Percentiles rank a stretch among this genome's conserved stretches.
phyloP scores from a whole-genome alignment of 2,113 vertebrate genomes.

The Gallinago undulata region DNA sequence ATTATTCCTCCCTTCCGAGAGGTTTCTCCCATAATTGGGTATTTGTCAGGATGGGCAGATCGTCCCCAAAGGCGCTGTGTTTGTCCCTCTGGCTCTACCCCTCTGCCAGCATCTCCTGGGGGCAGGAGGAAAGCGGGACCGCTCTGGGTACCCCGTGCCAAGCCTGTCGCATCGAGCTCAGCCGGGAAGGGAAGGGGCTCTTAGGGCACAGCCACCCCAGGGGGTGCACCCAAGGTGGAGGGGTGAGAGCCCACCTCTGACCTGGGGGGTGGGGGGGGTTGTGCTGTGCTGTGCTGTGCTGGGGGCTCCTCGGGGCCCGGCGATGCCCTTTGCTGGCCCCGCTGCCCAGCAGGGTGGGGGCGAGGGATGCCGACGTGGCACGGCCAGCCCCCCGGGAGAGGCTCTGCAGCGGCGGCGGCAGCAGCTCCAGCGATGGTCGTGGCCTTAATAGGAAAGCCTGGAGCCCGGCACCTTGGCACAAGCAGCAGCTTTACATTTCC shows the following conservation, averaged over 20 bases:
- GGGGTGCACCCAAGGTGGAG: not conserved
- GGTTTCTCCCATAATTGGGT: slow-evolving; percentile 42
- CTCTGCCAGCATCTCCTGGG: not conserved
- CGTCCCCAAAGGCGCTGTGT: not conserved
- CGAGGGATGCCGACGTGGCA: not conserved
- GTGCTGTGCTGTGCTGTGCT: no score
- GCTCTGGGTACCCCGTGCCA: accelerated
- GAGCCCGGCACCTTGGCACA: slow-evolving; percentile 52
- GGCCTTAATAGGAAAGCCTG: slow-evolving; percentile 71
- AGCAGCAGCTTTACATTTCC: slow-evolving; percentile 59
- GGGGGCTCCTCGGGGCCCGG: not conserved
- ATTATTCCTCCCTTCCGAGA: slow-evolving; percentile 26
- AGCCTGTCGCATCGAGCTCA: not conserved
- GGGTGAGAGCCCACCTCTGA: not conserved
- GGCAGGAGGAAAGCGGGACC: not conserved
- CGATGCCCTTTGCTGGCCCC: not conserved
- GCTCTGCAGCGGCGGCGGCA: slow-evolving; percentile 28
- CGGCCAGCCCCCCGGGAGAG: not conserved
- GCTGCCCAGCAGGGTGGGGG: accelerated
- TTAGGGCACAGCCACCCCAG: not conserved
- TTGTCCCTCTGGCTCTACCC: not conserved
- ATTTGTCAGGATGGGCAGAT: not conserved
- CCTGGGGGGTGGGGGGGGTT: not conserved
- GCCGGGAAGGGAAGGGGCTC: accelerated
- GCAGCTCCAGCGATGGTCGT: slow-evolving; percentile 43